A percentile compares a stretch with the other conserved stretches of the same genome.
These are phyloP conservation scores for Ptychoptera albimana DNA, from an alignment of 2,888 invertebrate species.

Conservation along the genomic window DNA sequence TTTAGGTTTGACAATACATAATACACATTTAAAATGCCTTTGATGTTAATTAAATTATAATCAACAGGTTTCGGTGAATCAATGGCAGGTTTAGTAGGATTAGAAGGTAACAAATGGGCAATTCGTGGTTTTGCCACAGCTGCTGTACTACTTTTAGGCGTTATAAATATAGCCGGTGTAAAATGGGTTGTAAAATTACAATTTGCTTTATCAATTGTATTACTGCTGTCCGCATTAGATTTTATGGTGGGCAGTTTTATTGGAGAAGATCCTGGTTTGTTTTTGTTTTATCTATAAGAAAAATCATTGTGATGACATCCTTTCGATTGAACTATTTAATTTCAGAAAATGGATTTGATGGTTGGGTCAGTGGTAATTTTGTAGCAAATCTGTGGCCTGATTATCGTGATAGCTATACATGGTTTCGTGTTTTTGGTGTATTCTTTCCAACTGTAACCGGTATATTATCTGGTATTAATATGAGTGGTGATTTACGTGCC, in stretches of 20 bases:
- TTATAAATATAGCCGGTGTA: conserved; percentile 90
- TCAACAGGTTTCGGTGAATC: conserved; percentile 80
- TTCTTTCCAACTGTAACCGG: conserved; percentile 97
- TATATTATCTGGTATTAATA: conserved; percentile 92
- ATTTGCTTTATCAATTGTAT: conserved; percentile 68
- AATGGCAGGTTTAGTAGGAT: conserved; percentile 68
- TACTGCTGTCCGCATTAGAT: conserved; percentile 79
- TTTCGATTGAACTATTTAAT: conserved; percentile 5
- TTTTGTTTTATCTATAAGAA: background rate
- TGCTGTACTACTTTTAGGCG: conserved; percentile 70
- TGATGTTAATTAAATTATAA: no score
- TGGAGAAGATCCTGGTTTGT: conserved; percentile 35
- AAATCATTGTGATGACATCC: no score
- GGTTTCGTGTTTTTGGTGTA: conserved; percentile 94
- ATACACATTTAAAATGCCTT: background rate
- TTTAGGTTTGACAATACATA: conserved; percentile 29
- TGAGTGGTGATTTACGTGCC: conserved; percentile 90
- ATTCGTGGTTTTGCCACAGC: conserved; percentile 76
- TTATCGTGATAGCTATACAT: conserved; percentile 66
- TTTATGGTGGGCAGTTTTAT: conserved; percentile 88
- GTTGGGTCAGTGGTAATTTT: conserved; percentile 69
- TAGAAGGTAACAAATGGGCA: conserved; percentile 58
- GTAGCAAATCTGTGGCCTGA: conserved; percentile 65
- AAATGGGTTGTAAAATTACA: conserved; percentile 97
- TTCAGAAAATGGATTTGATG: conserved; percentile 65